Base-by-base conservation (phyloP, 1,140 invertebrate species). In the Chironomus striatipennis region DNA sequence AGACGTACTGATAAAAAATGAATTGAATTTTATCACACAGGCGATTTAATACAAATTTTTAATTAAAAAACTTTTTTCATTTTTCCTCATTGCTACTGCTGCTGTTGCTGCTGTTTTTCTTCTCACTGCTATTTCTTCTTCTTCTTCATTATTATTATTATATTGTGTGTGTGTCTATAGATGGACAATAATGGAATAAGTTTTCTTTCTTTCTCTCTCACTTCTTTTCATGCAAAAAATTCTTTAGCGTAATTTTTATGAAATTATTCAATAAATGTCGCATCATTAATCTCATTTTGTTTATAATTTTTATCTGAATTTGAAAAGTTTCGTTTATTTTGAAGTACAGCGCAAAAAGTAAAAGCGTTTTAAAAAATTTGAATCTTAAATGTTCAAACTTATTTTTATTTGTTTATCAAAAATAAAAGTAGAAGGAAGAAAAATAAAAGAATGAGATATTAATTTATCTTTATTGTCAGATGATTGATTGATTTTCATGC, bases 1-100 rank as follows among this genome's bases (percentile, higher is more conserved):
- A 18, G 10, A 70, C 20, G 65, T 18, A 70, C 65, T 70, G 65
- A 70, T 70, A 70, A 70, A 70, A 70, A 70, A 70, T 70, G 65
- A 70, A 70, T 70, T 70, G 65, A 70, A 70, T 70, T 70, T 70
- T 70, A 70, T 70, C 65, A 70, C 65, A 70, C 65, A 70, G 65
- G 17, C 65, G 65, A 70, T 70, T 70, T 70, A 70, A 70, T 70
- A 70, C 65, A 70, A 70, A 70, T 20, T 70, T 70, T 70, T 70
- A 70, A 70, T 70, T 70, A 70, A 70, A 70, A 70, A 70, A 70
- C 65, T 70, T 70, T 70, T 70, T 70, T 70, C 20, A 70, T 70
- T 70, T 70, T 18, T 70, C 20, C 20, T 70, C 65, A 70, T 70
- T 70, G 47, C 24, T 34, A 34, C 24, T 57, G n/a, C 9, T 10